phyloP scores from a whole-genome alignment of 2,888 invertebrate genomes.

The Drosophila flavopinicola region DNA sequence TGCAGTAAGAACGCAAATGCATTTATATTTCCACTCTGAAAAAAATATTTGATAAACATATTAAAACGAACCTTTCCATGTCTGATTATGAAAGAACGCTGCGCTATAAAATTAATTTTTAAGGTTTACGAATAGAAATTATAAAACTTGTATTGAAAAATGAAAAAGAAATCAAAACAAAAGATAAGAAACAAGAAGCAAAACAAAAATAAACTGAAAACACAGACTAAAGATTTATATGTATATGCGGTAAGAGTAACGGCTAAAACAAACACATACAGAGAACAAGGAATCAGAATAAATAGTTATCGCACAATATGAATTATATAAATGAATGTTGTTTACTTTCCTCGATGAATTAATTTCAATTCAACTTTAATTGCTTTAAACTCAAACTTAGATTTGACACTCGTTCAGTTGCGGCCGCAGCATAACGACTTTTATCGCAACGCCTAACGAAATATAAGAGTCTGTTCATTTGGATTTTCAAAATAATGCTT shows the following conservation, averaged over 20 bases:
- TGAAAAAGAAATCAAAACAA: constrained; percentile 29
- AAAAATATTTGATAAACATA: constrained; percentile 51
- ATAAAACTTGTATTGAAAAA: constrained; percentile 61
- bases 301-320: constrained; percentile 67
- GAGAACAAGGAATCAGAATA: constrained; percentile 67
- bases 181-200: constrained; percentile 40
- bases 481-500: constrained; percentile 50
- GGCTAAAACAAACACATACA: constrained; percentile 44
- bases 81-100: constrained; percentile 53
- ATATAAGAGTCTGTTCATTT: background rate
- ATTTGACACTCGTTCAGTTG: too few relatives aligned
- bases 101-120: constrained; percentile 72
- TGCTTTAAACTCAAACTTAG: too few relatives aligned
- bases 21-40: constrained; percentile 76
- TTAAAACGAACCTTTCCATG: constrained; percentile 46
- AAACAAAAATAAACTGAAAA: constrained; percentile 38
- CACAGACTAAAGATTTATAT: constrained; percentile 50
- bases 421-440: too few relatives aligned
- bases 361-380: background rate
- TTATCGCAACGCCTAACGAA: background rate
- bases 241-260: constrained; percentile 46
- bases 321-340: constrained; percentile 17
- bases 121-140: constrained; percentile 67
- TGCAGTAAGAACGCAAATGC: constrained; percentile 61
- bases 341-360: constrained; percentile 2